phyloP scores from a whole-genome alignment of 92 coral and sea anemone species.

The Porites rus region DNA sequence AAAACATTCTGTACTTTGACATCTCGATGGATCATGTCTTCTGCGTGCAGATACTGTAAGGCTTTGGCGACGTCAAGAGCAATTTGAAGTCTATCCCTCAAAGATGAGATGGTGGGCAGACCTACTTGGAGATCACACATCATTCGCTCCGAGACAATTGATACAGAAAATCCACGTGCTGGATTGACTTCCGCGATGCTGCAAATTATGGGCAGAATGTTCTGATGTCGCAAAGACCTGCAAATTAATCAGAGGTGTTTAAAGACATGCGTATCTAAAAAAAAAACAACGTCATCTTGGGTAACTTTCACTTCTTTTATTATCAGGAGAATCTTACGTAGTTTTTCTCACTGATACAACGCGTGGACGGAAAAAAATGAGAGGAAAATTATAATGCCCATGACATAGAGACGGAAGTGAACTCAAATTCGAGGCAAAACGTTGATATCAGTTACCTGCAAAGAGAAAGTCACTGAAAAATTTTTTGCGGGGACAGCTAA shows the following conservation, averaged over 20 bases:
- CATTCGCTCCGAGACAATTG: slow-evolving; percentile 74
- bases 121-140: slow-evolving; percentile 69
- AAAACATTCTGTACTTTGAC: slow-evolving; percentile 76
- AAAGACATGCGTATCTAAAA: too few relatives aligned
- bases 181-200: slow-evolving; percentile 54
- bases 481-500: too few relatives aligned
- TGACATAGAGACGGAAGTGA: too few relatives aligned
- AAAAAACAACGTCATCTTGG: too few relatives aligned
- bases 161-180: slow-evolving; percentile 40
- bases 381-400: too few relatives aligned
- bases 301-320: too few relatives aligned
- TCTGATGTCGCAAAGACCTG: slow-evolving; percentile 59
- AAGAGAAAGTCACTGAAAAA: too few relatives aligned
- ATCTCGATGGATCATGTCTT: slow-evolving; percentile 73
- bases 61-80: slow-evolving; percentile 71
- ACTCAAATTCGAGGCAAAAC: too few relatives aligned
- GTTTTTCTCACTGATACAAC: too few relatives aligned
- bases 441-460: too few relatives aligned
- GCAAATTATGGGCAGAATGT: slow-evolving; percentile 74
- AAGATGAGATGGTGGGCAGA: slow-evolving; percentile 51
- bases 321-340: too few relatives aligned
- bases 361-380: too few relatives aligned
- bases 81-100: slow-evolving; percentile 66
- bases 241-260: neutral
- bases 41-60: slow-evolving; percentile 68